Percentiles rank a stretch among this genome's conserved stretches.
Evolutionary conservation across 2,888 invertebrate genomes (phyloP).

Genomic region (Dichetophora obliterata): DNA sequence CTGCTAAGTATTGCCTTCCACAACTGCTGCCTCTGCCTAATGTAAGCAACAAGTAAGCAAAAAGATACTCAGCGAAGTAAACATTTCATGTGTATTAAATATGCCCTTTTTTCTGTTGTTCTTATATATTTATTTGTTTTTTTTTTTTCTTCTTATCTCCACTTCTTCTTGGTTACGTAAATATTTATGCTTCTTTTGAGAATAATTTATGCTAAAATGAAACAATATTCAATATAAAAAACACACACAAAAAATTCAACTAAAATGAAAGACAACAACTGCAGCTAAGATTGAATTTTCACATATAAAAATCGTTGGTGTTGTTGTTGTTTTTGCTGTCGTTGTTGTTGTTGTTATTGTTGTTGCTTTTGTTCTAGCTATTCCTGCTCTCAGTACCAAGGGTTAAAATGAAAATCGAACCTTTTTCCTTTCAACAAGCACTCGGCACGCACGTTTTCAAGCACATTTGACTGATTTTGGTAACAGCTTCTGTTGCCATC

Average conservation of each 20-base stretch:
- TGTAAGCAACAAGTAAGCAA: conserved; percentile 6
- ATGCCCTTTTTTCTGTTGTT: no score
- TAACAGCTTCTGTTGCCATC: background rate
- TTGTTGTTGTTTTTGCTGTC: no score
- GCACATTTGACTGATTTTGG: background rate
- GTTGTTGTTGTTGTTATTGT: no score
- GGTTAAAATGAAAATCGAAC: no score
- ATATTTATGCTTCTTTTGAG: background rate
- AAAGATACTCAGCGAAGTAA: background rate
- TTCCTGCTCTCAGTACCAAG: no score
- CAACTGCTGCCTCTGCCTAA: background rate
- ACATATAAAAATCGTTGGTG: no score
- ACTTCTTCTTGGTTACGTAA: background rate
- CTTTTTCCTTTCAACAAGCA: background rate
- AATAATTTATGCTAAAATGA: background rate
- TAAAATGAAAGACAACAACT: background rate
- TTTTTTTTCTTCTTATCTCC: no score
- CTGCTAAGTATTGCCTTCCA: background rate
- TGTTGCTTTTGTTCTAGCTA: no score
- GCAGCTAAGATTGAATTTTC: background rate
- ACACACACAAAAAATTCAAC: background rate
- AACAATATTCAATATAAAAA: background rate
- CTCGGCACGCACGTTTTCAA: background rate
- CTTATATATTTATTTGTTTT: no score
- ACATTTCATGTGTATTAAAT: no score